These are phyloP conservation scores for Sakesphorus luctuosus DNA, from an alignment of 2,113 vertebrate genomes.

Conservation along the genomic window DNA sequence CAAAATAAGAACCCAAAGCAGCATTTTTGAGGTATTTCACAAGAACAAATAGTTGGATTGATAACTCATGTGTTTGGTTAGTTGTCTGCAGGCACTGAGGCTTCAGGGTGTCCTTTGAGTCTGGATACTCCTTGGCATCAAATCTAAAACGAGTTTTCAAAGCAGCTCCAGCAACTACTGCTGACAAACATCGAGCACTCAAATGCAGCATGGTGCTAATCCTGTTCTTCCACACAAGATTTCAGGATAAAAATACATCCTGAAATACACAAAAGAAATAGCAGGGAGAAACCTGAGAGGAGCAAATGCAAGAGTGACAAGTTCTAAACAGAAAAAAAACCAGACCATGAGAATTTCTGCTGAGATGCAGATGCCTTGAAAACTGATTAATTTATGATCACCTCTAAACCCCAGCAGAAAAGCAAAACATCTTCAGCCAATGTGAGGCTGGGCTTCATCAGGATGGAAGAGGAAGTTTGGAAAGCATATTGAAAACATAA, in stretches of 20 bases:
- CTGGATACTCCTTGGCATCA: not conserved
- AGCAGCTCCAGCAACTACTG: not conserved
- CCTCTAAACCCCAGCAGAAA: not conserved
- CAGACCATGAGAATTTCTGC: not conserved
- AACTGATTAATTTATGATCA: not conserved
- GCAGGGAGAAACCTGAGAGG: not conserved
- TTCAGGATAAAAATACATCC: not conserved
- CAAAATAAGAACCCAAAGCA: not conserved
- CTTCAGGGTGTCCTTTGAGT: not conserved
- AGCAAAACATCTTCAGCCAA: not conserved
- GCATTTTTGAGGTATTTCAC: not conserved
- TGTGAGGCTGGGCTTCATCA: not conserved
- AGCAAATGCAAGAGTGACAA: not conserved
- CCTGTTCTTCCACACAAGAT: rapidly evolving
- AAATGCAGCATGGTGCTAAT: not conserved
- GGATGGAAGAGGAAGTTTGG: not conserved
- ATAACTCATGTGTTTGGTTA: not conserved
- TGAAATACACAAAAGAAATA: not conserved
- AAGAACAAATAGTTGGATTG: not conserved
- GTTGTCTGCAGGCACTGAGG: not conserved
- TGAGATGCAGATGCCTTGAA: not conserved
- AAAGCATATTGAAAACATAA: constrained; percentile 3
- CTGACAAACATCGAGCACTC: not conserved
- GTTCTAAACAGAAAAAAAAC: not conserved
- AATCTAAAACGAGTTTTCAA: not conserved